Conservation (phyloP, 2,113 vertebrate species). For the Ageneiosus marmoratus region DNA sequence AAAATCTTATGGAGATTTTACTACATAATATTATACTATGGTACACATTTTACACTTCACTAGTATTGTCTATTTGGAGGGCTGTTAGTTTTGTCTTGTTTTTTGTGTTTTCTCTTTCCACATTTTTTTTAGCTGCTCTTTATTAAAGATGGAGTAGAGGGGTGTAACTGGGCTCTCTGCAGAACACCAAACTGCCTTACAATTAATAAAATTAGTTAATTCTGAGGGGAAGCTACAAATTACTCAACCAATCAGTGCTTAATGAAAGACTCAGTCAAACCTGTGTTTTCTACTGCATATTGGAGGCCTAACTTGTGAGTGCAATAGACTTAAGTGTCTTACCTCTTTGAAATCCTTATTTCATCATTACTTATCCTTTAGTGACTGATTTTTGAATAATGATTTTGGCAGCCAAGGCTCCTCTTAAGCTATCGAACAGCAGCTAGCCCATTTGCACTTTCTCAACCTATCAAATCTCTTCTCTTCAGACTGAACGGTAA, state of each 20-base stretch:
- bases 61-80: slow-evolving; percentile 80
- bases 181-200: slow-evolving; percentile 84
- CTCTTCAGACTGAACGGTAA: slow-evolving; percentile 74
- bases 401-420: slow-evolving; percentile 65
- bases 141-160: slow-evolving; percentile 77
- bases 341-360: slow-evolving; percentile 58
- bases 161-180: slow-evolving; percentile 82
- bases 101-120: slow-evolving; percentile 72
- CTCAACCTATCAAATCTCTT: slow-evolving; percentile 75
- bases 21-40: slow-evolving; percentile 84
- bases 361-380: slow-evolving; percentile 54
- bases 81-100: slow-evolving; percentile 69
- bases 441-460: slow-evolving; percentile 76
- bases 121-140: slow-evolving; percentile 77
- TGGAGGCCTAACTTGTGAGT: slow-evolving; percentile 71
- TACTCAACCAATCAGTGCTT: slow-evolving; percentile 48
- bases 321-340: slow-evolving; percentile 66
- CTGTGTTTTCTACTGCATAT: slow-evolving; percentile 59
- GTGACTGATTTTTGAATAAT: slow-evolving; percentile 59
- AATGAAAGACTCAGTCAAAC: slow-evolving; percentile 43
- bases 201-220: slow-evolving; percentile 74
- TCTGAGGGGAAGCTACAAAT: slow-evolving; percentile 64
- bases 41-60: slow-evolving; percentile 88
- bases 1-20: slow-evolving; percentile 82
- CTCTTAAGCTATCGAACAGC: slow-evolving; percentile 67